phyloP scores from a whole-genome alignment of 1,140 invertebrate species.

The Akabosia matsudoensis region DNA sequence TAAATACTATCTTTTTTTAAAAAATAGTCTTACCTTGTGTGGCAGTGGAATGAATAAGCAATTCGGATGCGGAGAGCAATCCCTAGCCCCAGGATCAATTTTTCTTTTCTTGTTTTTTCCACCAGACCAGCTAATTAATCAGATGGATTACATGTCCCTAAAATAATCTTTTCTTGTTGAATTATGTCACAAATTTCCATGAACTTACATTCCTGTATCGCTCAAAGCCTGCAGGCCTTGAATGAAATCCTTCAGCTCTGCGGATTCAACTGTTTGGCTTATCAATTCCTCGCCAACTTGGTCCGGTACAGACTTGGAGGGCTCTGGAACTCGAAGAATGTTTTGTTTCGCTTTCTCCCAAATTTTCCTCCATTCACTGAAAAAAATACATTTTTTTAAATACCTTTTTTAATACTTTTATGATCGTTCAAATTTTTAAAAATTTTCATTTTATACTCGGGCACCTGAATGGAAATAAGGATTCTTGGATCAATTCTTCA shows the following conservation, averaged over 20 bases:
- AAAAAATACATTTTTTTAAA: background rate
- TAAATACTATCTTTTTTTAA: too few species aligned
- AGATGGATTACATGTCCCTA: background rate
- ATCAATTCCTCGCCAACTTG: background rate
- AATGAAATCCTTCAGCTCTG: slow-evolving; percentile 37
- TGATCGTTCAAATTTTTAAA: too few species aligned
- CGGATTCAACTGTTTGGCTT: slow-evolving; percentile 24
- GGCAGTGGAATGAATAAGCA: slow-evolving; percentile 57
- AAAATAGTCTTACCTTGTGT: too few species aligned
- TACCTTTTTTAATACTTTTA: background rate
- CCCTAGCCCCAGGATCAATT: background rate
- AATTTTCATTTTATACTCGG: background rate
- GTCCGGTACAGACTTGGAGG: background rate
- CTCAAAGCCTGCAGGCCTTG: slow-evolving; percentile 35
- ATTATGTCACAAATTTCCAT: background rate
- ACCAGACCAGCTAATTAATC: background rate
- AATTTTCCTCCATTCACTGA: slow-evolving; percentile 43
- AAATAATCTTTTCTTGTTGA: background rate
- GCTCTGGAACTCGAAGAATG: slow-evolving; percentile 20
- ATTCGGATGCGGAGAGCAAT: slow-evolving; percentile 50
- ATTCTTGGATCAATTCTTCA: slow-evolving; percentile 15
- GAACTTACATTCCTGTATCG: slow-evolving; percentile 36
- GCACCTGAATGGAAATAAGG: background rate
- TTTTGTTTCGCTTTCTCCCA: slow-evolving; percentile 36
- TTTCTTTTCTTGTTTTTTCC: background rate